Conservation (phyloP, 2,888 invertebrate species). For the Notodonta dromedarius region DNA sequence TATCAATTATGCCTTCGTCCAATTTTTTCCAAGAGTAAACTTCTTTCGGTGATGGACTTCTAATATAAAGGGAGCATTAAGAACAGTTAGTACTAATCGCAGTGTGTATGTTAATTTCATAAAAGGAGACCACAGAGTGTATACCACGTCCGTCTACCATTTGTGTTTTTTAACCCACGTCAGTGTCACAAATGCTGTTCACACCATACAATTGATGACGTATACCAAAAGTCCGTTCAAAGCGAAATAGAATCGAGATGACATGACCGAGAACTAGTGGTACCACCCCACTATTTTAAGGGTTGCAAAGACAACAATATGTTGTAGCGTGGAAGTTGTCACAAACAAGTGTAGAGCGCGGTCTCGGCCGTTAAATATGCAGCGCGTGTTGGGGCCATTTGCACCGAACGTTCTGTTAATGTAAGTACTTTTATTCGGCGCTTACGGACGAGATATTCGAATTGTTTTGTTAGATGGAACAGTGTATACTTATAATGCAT, state of each 20-base stretch:
- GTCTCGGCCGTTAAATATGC: conserved; percentile 20
- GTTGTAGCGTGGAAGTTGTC: conserved; percentile 34
- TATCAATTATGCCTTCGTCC: no score
- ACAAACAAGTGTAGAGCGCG: conserved; percentile 34
- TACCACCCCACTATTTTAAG: conserved; percentile 37
- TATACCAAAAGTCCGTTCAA: not conserved
- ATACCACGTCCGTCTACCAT: no score
- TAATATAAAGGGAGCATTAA: no score
- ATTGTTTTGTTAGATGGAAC: not conserved
- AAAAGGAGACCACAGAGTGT: no score
- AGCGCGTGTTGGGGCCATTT: conserved; percentile 14
- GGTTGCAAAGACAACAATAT: conserved; percentile 35
- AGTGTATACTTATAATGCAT: no score
- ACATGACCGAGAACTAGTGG: not conserved
- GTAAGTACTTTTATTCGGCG: conserved; percentile 11
- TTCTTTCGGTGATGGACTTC: no score
- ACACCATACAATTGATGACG: no score
- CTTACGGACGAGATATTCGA: conserved; percentile 8
- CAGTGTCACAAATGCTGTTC: no score
- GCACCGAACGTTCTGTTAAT: conserved; percentile 11
- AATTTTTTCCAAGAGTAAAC: no score
- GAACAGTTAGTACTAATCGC: no score
- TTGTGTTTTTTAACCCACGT: no score
- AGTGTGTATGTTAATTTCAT: no score
- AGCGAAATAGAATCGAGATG: not conserved